Base-by-base conservation (phyloP, 2,888 invertebrate genomes). In the Cantharis lateralis region DNA sequence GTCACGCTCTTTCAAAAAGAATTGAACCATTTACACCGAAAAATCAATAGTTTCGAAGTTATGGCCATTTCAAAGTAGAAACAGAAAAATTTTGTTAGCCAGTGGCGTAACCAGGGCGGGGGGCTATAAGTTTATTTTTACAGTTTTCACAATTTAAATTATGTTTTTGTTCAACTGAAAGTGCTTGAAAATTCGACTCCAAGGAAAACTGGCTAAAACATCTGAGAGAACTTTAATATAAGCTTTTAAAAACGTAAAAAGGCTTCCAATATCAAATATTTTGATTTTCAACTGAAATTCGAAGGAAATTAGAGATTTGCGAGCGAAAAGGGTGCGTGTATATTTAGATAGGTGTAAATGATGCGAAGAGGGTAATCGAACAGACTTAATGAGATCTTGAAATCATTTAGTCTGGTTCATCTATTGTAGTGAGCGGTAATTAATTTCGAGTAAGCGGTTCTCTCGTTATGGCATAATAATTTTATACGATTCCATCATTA, bases 341-440 rank as follows among this genome's bases (percentile, higher is more conserved):
- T 72, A 63, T 63, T 69, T 73, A 73, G 73, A 61, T 70, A 73
- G 66, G 76, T 76, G 73, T 73, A 73, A 76, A 76, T 73, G 72
- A 76, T 71, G 68, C 73, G 77, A 71, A 64, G 15, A 28, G 24
- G 20, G 74, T 72, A 77, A 77, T 77, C 77, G 74, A 77, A 77
- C 69, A 70, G 74, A 71, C 74, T 74, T 77, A 77, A 77, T 77
- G 74, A 77, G 74, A 77, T 74, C 77, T 77, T 64, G 74, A 74
- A 77, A 77, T 77, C 77, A 71, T 74, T 28, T 74, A 74, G 74
- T 71, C 77, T 74, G 77, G 71, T 71, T 62, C 77, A 66, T 68
- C 71, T 32, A 72, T 76, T 72, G 70, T 76, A 61, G 26, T 15
- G 73, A 74, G 77, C 71, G 70, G 70, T 48, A 69, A 70, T 64